Conservation (phyloP, 2,797 vertebrate species). For the Pogoniulus pusillus region DNA sequence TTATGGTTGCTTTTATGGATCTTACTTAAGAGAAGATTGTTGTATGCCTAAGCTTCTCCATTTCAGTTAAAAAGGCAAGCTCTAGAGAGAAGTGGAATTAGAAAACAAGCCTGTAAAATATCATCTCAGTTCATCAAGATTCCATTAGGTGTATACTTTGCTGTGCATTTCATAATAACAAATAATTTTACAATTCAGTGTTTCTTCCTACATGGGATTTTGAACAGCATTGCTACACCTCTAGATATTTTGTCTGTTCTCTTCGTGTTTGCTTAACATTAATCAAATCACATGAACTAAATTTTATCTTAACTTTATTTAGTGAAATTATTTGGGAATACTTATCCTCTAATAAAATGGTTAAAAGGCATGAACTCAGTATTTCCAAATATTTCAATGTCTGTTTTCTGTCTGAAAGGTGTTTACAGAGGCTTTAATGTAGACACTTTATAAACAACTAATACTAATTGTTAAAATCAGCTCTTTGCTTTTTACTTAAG, state of each 20-base stretch:
- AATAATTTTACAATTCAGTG: background rate
- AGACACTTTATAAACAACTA: background rate
- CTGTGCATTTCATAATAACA: background rate
- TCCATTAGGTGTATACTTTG: background rate
- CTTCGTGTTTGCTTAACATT: background rate
- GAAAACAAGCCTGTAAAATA: background rate
- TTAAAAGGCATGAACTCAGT: background rate
- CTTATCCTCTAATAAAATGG: background rate
- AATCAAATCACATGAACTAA: too few species aligned
- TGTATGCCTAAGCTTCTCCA: background rate
- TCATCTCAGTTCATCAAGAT: background rate
- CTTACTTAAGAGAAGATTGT: background rate
- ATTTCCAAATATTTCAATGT: background rate
- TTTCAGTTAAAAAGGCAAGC: background rate
- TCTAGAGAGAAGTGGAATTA: background rate
- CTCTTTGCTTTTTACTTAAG: background rate
- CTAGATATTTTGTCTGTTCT: background rate
- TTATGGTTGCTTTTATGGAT: background rate
- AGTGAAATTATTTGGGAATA: background rate
- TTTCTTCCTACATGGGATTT: background rate
- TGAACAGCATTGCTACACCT: background rate
- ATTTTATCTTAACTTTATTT: too few species aligned
- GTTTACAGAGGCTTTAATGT: background rate
- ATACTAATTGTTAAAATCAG: background rate
- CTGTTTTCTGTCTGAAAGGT: background rate